phyloP scores from a whole-genome alignment of 1,140 invertebrate species.

The Tetragnatha versicolor region DNA sequence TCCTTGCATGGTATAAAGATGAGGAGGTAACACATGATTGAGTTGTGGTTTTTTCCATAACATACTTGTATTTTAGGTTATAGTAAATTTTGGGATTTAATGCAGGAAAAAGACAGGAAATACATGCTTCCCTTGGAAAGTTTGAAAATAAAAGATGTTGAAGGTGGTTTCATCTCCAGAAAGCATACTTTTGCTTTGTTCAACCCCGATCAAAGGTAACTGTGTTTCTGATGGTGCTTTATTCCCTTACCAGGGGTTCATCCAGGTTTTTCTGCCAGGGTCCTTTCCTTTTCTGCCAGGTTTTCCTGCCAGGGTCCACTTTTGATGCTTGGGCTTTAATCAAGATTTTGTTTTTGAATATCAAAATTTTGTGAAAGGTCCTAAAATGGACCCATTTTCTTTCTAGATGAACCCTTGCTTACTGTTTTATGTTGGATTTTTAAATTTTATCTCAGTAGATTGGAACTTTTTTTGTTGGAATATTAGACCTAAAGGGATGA shows the following conservation, averaged over 20 bases:
- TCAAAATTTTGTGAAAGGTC: too few species aligned
- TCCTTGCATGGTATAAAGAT: constrained; percentile 96
- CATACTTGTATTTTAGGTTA: not conserved
- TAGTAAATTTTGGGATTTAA: not conserved
- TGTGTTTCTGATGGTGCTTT: too few species aligned
- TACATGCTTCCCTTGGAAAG: constrained; percentile 70
- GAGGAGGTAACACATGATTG: constrained; percentile 64
- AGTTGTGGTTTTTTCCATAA: not conserved
- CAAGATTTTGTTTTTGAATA: not conserved
- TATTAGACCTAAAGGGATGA: too few species aligned
- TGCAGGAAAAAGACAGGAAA: constrained; percentile 74
- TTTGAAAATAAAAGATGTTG: constrained; percentile 68
- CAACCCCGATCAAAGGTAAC: constrained; percentile 83
- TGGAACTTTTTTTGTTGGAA: too few species aligned
- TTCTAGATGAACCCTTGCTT: too few species aligned
- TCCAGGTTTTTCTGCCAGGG: too few species aligned
- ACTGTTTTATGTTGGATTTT: not conserved
- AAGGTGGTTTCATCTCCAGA: constrained; percentile 88
- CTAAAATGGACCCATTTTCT: too few species aligned
- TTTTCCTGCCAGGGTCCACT: not conserved
- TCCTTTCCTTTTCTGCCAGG: too few species aligned
- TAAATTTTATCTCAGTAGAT: not conserved
- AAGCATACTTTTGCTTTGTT: constrained; percentile 97
- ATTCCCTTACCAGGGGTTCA: not conserved
- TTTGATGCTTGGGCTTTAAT: not conserved